These are phyloP conservation scores for Neogale vison DNA, from an alignment of 2,113 vertebrate genomes.

Conservation along the genomic window DNA sequence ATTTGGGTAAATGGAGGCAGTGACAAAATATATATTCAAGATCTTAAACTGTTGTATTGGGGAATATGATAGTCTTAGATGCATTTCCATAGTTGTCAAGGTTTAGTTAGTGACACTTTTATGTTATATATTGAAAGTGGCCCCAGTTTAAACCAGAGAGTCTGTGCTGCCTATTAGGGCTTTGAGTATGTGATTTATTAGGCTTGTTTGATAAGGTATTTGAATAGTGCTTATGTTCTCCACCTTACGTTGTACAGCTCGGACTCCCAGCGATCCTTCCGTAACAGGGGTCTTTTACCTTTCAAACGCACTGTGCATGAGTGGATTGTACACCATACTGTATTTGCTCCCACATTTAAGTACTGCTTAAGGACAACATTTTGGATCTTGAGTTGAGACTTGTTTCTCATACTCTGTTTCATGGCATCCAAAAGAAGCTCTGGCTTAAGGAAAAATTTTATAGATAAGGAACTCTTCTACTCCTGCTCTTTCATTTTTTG, in stretches of 20 bases:
- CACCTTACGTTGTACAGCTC: background rate
- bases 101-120: background rate
- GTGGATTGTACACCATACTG: background rate
- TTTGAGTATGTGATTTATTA: background rate
- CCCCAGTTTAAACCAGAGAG: background rate
- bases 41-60: background rate
- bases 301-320: background rate
- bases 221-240: background rate
- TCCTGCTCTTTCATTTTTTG: slow-evolving; percentile 68
- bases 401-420: background rate
- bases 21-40: background rate
- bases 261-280: background rate
- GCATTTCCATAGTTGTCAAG: background rate
- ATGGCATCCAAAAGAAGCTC: background rate
- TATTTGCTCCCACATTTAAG: background rate
- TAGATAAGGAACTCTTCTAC: slow-evolving; percentile 52
- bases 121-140: background rate
- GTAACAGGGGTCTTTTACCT: background rate
- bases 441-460: slow-evolving; percentile 50
- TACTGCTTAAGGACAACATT: background rate
- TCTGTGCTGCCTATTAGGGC: background rate
- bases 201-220: background rate
- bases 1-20: background rate
- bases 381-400: background rate
- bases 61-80: background rate